These are phyloP conservation scores for Drosophila emarginata DNA, from an alignment of 2,888 invertebrate genomes.

Conservation along the genomic window DNA sequence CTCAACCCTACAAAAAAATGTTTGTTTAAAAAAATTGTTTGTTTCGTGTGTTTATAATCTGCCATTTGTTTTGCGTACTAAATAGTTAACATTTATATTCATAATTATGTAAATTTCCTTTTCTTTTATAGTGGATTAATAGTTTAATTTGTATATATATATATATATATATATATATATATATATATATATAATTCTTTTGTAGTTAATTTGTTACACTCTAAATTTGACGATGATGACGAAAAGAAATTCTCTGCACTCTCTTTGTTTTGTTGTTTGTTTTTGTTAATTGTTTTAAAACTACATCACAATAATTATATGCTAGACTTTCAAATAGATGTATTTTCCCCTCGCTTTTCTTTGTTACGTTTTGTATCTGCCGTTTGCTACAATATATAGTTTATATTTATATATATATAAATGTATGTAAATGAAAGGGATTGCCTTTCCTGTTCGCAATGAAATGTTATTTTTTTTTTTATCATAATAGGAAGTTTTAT, in stretches of 20 bases:
- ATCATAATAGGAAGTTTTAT: slow-evolving; percentile 57
- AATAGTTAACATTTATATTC: slow-evolving; percentile 65
- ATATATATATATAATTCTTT: slow-evolving; percentile 42
- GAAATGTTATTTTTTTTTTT: slow-evolving; percentile 24
- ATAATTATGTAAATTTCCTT: slow-evolving; percentile 26
- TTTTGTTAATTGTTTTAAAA: slow-evolving; percentile 65
- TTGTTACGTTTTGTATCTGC: slow-evolving; percentile 15
- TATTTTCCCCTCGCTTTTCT: slow-evolving; percentile 9
- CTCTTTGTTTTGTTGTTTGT: slow-evolving; percentile 23
- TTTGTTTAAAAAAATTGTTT: slow-evolving; percentile 30
- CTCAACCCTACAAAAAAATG: slow-evolving; percentile 37
- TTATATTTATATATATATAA: neutral
- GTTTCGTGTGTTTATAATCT: slow-evolving; percentile 26
- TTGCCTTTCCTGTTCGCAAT: neutral
- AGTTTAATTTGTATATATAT: neutral
- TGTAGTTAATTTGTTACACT: slow-evolving; percentile 31
- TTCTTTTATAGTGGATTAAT: slow-evolving; percentile 6
- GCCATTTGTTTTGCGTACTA: slow-evolving; percentile 49
- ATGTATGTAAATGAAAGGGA: slow-evolving; percentile 14
- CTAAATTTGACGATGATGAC: slow-evolving; percentile 56
- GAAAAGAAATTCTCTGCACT: slow-evolving; percentile 59
- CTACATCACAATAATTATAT: slow-evolving; percentile 82
- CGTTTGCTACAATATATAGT: slow-evolving; percentile 45
- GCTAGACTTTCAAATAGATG: slow-evolving; percentile 71
- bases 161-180: slow-evolving; percentile 27